Conservation (phyloP, 2,888 invertebrate species). For the Coenonympha arcania region DNA sequence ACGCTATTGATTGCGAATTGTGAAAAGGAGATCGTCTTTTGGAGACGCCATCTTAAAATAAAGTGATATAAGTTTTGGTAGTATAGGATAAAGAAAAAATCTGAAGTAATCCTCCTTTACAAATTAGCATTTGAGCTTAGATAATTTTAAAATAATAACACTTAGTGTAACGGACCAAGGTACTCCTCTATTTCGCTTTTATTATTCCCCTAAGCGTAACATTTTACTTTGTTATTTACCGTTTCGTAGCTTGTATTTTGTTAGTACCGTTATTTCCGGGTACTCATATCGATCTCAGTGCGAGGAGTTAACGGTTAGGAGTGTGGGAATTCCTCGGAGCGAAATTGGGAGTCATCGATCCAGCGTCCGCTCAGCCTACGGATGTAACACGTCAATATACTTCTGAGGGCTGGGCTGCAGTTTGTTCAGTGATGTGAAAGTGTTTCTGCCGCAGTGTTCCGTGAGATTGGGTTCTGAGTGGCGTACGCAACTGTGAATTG, state of each 20-base stretch:
- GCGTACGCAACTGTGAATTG: conserved; percentile 11
- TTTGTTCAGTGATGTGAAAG: conserved; percentile 62
- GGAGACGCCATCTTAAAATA: conserved; percentile 74
- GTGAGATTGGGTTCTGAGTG: conserved; percentile 26
- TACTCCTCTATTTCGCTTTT: conserved; percentile 72
- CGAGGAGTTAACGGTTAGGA: conserved; percentile 26
- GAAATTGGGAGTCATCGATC: conserved; percentile 59
- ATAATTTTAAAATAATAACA: conserved; percentile 63
- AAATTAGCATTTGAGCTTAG: conserved; percentile 59
- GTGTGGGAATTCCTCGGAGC: conserved; percentile 31
- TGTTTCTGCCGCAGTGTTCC: conserved; percentile 41
- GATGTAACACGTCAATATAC: conserved; percentile 74
- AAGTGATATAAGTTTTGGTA: conserved; percentile 77
- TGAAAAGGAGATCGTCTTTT: conserved; percentile 66
- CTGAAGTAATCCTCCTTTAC: conserved; percentile 66
- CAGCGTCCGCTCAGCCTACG: conserved; percentile 54
- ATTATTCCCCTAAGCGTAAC: conserved; percentile 41
- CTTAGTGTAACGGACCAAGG: conserved; percentile 88
- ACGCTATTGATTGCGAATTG: conserved; percentile 65
- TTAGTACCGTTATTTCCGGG: conserved; percentile 56
- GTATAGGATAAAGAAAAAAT: conserved; percentile 70
- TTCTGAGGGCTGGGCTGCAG: conserved; percentile 64
- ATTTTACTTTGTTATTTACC: conserved; percentile 68
- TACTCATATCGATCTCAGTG: conserved; percentile 33
- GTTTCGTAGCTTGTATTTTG: conserved; percentile 52